Conservation (phyloP, 2,113 vertebrate species). For the Prolemur simus region DNA sequence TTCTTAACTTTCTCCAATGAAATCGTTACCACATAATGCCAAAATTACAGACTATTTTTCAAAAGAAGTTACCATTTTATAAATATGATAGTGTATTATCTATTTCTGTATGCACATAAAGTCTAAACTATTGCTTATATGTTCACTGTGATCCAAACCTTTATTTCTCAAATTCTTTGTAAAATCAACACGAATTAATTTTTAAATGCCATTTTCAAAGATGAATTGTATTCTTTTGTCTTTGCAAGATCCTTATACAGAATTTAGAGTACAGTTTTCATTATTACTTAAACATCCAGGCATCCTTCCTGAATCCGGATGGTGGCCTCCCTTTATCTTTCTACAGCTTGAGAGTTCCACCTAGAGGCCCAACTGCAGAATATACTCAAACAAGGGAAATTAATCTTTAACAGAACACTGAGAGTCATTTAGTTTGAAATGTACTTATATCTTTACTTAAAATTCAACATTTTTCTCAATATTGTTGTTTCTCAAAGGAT, state of each 20-base stretch:
- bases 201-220: background rate
- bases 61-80: background rate
- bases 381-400: background rate
- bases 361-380: background rate
- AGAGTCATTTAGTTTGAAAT: background rate
- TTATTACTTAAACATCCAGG: background rate
- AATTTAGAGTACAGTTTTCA: background rate
- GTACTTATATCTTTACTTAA: background rate
- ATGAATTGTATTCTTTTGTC: background rate
- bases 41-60: background rate
- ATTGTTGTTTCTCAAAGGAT: background rate
- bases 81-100: background rate
- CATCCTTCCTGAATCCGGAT: background rate
- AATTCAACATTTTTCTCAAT: background rate
- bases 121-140: background rate
- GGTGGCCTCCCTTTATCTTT: background rate
- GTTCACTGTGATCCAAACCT: background rate
- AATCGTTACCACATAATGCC: background rate
- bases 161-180: background rate
- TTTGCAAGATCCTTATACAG: background rate
- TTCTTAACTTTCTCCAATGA: background rate
- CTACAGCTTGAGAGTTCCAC: background rate
- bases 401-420: background rate
- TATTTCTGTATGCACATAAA: background rate
- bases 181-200: background rate